Conservation (phyloP, 2,113 vertebrate genomes). For the Hippocampus abdominalis region DNA sequence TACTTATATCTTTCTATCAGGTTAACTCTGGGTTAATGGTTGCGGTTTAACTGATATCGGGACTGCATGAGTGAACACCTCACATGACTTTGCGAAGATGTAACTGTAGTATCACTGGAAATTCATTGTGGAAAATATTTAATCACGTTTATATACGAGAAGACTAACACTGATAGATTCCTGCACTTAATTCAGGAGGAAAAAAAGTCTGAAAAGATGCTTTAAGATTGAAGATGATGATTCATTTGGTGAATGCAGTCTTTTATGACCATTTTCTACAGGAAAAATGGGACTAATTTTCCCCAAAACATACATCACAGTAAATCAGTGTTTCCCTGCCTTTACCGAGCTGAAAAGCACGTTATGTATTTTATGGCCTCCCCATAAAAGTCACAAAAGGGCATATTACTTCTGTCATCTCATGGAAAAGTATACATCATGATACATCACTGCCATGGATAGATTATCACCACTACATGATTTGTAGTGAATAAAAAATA, state of each 20-base stretch:
- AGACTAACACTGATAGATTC: background rate
- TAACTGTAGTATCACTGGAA: background rate
- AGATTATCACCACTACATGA: background rate
- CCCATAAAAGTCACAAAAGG: background rate
- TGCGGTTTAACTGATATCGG: background rate
- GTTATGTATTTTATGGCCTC: background rate
- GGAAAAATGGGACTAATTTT: background rate
- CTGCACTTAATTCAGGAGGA: slow-evolving; percentile 8
- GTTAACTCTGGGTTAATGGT: background rate
- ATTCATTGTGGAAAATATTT: background rate
- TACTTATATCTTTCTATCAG: background rate
- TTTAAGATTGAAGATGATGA: background rate
- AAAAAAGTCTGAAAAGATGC: background rate
- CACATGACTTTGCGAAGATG: background rate
- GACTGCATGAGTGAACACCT: background rate
- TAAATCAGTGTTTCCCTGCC: background rate
- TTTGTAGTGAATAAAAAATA: background rate
- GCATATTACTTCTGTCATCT: no score
- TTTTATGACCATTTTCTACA: background rate
- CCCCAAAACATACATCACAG: background rate
- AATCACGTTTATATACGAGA: background rate
- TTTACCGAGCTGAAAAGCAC: background rate
- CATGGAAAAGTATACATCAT: background rate
- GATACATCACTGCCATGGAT: background rate
- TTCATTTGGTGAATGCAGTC: background rate